Evolutionary conservation across 2,113 vertebrate species (phyloP).

Genomic region (Vulpes ferrilata): DNA sequence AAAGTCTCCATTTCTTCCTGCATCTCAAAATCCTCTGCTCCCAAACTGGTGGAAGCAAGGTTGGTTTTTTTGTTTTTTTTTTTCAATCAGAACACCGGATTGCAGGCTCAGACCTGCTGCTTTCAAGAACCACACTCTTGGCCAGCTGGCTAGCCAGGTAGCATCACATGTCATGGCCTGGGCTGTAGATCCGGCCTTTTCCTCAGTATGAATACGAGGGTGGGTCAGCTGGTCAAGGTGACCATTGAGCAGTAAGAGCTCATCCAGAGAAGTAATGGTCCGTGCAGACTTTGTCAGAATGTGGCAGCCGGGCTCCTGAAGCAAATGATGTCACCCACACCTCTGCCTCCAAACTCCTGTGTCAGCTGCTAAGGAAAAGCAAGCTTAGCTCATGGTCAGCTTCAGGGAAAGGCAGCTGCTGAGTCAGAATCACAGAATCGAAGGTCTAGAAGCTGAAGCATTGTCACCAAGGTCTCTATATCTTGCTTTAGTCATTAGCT

Average conservation of each 20-base stretch:
- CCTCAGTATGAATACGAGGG: not conserved
- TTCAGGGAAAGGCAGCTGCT: not conserved
- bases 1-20: not conserved
- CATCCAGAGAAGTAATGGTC: too few relatives aligned
- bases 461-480: too few relatives aligned
- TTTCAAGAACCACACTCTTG: not conserved
- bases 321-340: not conserved
- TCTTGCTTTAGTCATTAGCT: not conserved
- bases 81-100: not conserved
- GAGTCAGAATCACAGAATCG: not conserved
- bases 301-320: not conserved
- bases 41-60: not conserved
- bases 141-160: not conserved
- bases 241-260: not conserved
- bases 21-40: not conserved
- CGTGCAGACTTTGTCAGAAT: not conserved
- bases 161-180: not conserved
- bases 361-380: slow-evolving; percentile 23
- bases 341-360: not conserved
- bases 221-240: not conserved
- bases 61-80: too few relatives aligned
- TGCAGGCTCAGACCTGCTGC: slow-evolving; percentile 26
- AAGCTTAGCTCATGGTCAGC: not conserved
- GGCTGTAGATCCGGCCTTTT: not conserved
- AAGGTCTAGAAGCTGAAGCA: not conserved